phyloP scores from a whole-genome alignment of 2,797 vertebrate species.

The Alca torda region DNA sequence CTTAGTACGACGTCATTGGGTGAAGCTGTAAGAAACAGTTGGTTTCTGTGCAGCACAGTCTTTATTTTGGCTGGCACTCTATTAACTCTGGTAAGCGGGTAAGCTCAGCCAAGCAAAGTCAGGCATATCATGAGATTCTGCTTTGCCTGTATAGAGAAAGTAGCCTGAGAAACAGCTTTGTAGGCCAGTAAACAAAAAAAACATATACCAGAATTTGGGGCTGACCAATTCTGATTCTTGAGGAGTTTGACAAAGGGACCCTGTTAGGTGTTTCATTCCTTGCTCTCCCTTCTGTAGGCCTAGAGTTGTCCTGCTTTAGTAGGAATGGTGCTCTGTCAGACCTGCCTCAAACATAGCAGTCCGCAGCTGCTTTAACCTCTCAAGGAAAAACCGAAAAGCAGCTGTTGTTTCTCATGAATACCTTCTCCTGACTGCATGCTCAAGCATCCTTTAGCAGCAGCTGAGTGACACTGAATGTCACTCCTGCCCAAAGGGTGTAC shows the following conservation, averaged over 20 bases:
- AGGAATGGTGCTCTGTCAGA: background rate
- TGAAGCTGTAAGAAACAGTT: conserved; percentile 54
- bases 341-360: background rate
- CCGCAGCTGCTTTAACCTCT: background rate
- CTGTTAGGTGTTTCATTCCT: background rate
- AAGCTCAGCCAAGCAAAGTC: background rate
- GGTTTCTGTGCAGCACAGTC: conserved; percentile 40
- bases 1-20: background rate
- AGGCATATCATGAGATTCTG: background rate
- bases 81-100: background rate
- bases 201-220: background rate
- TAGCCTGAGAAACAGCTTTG: background rate
- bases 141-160: background rate
- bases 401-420: background rate
- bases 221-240: background rate
- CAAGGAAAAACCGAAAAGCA: background rate
- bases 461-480: background rate
- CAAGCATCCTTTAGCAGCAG: background rate
- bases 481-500: background rate
- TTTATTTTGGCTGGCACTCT: conserved; percentile 53
- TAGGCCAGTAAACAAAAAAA: background rate
- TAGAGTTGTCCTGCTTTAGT: background rate
- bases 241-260: background rate
- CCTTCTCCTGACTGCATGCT: background rate
- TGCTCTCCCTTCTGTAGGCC: background rate